Conservation (phyloP, 2,888 invertebrate genomes). For the Herminia tarsipennalis region DNA sequence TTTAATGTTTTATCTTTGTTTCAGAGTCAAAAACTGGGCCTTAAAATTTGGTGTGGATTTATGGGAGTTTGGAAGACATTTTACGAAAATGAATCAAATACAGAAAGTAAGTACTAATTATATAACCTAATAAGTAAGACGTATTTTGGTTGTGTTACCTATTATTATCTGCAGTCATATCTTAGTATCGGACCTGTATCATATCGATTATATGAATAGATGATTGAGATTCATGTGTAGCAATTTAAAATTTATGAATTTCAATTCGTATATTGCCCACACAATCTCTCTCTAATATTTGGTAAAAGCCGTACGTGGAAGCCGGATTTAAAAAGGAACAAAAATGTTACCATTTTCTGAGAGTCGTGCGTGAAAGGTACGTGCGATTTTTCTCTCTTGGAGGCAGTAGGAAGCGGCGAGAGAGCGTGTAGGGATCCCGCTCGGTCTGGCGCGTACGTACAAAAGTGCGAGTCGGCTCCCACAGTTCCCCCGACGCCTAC, state of each 20-base stretch:
- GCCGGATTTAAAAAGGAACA: slow-evolving; percentile 19
- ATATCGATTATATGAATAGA: no score
- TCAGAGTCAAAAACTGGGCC: slow-evolving; percentile 96
- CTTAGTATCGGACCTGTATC: no score
- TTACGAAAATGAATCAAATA: slow-evolving; percentile 95
- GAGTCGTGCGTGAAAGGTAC: slow-evolving; percentile 42
- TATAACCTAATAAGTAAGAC: no score
- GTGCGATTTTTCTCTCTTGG: slow-evolving; percentile 51
- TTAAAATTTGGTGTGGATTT: slow-evolving; percentile 95
- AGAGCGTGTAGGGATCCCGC: slow-evolving; percentile 58
- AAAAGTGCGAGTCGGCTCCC: slow-evolving; percentile 67
- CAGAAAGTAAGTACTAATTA: slow-evolving; percentile 89
- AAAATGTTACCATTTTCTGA: slow-evolving; percentile 35
- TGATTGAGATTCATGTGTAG: no score
- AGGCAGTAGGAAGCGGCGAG: slow-evolving; percentile 59
- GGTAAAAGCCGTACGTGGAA: slow-evolving; percentile 17
- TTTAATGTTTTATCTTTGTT: slow-evolving; percentile 70
- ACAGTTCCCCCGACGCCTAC: slow-evolving; percentile 32
- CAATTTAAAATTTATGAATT: no score
- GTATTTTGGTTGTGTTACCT: no score
- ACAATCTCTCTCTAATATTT: slow-evolving; percentile 12
- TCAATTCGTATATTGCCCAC: no score
- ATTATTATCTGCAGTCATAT: no score
- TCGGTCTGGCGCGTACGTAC: slow-evolving; percentile 70
- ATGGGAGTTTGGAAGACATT: slow-evolving; percentile 95